phyloP scores from a whole-genome alignment of 2,888 invertebrate species.

The Oithona nana region DNA sequence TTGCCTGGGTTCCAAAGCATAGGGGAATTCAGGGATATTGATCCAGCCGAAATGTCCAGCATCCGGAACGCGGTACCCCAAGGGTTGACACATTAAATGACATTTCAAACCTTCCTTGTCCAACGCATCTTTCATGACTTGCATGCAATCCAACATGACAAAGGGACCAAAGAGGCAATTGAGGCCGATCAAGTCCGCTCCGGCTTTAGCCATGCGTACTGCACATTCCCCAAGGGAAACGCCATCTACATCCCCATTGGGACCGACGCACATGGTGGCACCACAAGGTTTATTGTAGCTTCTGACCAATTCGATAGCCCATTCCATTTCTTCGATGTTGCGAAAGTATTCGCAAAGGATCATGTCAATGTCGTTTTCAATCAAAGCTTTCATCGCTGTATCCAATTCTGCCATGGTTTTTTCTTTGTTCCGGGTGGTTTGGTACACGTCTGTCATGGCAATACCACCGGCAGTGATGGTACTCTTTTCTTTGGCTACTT shows the following conservation, averaged over 20 bases:
- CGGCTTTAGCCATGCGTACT: constrained; percentile 18
- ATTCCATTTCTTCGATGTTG: constrained; percentile 14
- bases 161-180: constrained; percentile 1
- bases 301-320: constrained; percentile 14
- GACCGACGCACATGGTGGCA: constrained; percentile 17
- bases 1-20: constrained; percentile 1
- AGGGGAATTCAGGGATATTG: constrained; percentile 2
- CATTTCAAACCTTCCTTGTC: background rate
- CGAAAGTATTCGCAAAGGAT: constrained; percentile 5
- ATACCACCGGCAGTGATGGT: background rate
- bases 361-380: background rate
- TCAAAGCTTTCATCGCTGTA: background rate
- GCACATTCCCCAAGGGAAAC: constrained; percentile 16
- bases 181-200: constrained; percentile 11
- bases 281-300: constrained; percentile 5
- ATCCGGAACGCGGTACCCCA: constrained; percentile 1
- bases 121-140: background rate
- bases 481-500: background rate
- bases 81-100: constrained; percentile 2
- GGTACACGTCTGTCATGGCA: background rate
- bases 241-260: background rate
- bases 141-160: background rate
- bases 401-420: background rate
- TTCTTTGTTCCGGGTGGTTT: background rate
- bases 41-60: background rate